Conservation (phyloP, 2,888 invertebrate genomes). For the Cantharis rufa region DNA sequence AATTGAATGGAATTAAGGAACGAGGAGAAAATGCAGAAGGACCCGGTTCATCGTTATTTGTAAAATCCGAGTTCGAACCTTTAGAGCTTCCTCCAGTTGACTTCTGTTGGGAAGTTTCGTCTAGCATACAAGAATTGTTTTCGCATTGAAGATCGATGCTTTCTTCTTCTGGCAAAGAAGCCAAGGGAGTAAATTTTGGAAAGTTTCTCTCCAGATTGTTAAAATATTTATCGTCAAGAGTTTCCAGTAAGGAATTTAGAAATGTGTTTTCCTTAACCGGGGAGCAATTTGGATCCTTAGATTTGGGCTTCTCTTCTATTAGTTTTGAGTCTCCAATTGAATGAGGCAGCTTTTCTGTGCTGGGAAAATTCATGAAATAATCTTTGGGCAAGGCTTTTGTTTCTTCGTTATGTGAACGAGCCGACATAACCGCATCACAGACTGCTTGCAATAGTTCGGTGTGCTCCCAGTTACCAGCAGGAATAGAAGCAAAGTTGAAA, state of each 20-base stretch:
- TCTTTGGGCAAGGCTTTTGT: background rate
- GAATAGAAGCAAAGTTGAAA: background rate
- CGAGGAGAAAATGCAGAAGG: background rate
- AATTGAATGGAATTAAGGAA: background rate
- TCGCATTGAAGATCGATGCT: background rate
- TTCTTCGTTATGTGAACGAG: background rate
- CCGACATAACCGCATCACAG: conserved; percentile 28
- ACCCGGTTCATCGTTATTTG: background rate
- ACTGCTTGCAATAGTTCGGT: conserved; percentile 24
- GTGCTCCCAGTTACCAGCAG: conserved; percentile 20
- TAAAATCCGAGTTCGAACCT: background rate
- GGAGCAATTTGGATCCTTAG: background rate
- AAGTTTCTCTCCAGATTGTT: background rate
- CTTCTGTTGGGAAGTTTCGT: background rate
- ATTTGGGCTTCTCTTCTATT: background rate
- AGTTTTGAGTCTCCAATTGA: background rate
- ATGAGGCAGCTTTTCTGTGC: background rate
- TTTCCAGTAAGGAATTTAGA: background rate
- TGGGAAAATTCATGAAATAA: background rate
- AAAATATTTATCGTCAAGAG: background rate
- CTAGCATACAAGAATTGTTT: background rate
- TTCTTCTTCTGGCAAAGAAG: background rate
- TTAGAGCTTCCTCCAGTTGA: background rate
- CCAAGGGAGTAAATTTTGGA: background rate
- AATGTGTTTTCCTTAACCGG: background rate